These are phyloP conservation scores for Andrena marginata DNA, from an alignment of 2,888 invertebrate species.

Conservation along the genomic window DNA sequence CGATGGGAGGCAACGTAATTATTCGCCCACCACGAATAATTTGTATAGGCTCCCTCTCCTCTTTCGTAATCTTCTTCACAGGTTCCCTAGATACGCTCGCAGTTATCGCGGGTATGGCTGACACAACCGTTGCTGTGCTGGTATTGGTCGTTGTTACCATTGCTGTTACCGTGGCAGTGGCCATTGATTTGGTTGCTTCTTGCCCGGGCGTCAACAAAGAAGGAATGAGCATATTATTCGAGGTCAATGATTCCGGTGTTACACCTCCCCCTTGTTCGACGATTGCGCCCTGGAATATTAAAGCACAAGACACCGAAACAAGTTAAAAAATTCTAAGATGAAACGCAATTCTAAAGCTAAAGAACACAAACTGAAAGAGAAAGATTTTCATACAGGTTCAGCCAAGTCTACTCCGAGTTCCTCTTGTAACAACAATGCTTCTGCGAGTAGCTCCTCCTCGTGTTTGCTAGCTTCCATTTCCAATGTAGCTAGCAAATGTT, in stretches of 20 bases:
- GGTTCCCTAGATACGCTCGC: constrained; percentile 72
- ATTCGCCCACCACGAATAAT: constrained; percentile 92
- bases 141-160: constrained; percentile 25
- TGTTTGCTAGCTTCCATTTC: constrained; percentile 83
- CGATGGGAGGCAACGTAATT: constrained; percentile 92
- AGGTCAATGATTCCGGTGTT: constrained; percentile 55
- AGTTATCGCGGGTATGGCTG: constrained; percentile 18
- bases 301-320: not conserved
- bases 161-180: constrained; percentile 1
- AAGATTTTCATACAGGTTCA: constrained; percentile 72
- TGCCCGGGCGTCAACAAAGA: constrained; percentile 50
- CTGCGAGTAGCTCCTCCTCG: constrained; percentile 82
- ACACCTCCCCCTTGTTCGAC: constrained; percentile 58
- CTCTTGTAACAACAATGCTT: constrained; percentile 82
- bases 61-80: constrained; percentile 77
- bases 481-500: constrained; percentile 82
- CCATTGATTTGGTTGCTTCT: constrained; percentile 29
- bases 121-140: constrained; percentile 13
- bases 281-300: constrained; percentile 70
- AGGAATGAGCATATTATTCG: constrained; percentile 44
- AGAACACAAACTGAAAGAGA: not conserved
- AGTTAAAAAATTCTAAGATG: not conserved
- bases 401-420: constrained; percentile 81
- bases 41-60: constrained; percentile 88
- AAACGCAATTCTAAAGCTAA: not conserved